Conservation (phyloP, 1,140 invertebrate genomes). For the Plodia interpunctella region DNA sequence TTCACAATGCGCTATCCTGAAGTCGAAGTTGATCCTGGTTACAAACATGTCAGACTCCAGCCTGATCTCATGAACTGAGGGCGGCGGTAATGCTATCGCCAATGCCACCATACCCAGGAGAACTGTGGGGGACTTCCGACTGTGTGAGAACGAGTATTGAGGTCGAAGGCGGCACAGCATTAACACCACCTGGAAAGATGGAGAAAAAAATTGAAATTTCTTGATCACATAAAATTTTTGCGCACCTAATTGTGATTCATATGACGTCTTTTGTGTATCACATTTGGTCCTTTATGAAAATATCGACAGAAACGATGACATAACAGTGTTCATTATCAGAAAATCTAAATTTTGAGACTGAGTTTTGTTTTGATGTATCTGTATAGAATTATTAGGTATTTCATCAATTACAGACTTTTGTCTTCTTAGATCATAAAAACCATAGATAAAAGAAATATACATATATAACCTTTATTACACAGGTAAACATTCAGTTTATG, state of each 20-base stretch:
- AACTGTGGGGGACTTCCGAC: slow-evolving; percentile 88
- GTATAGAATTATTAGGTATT: no score
- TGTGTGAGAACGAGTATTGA: slow-evolving; percentile 94
- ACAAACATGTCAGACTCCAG: slow-evolving; percentile 98
- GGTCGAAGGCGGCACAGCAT: slow-evolving; percentile 92
- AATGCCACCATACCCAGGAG: slow-evolving; percentile 95
- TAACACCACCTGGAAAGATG: slow-evolving; percentile 89
- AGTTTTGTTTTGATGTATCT: no score
- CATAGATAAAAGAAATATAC: no score
- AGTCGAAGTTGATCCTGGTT: slow-evolving; percentile 96
- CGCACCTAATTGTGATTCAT: no score
- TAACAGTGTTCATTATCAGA: no score
- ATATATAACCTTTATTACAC: not conserved
- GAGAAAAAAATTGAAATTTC: slow-evolving; percentile 6
- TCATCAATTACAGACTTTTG: no score
- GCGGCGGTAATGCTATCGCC: slow-evolving; percentile 96
- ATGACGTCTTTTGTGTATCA: no score
- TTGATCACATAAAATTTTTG: no score
- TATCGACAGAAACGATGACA: no score
- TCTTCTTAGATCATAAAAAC: no score
- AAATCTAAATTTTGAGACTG: no score
- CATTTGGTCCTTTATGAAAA: no score
- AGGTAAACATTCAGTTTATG: not conserved
- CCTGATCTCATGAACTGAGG: slow-evolving; percentile 96
- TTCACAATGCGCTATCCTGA: slow-evolving; percentile 97